A percentile compares a stretch with the other conserved stretches of the same genome.
Evolutionary conservation across 2,888 invertebrate genomes (phyloP).

Genomic region (Rhamnusium bicolor): DNA sequence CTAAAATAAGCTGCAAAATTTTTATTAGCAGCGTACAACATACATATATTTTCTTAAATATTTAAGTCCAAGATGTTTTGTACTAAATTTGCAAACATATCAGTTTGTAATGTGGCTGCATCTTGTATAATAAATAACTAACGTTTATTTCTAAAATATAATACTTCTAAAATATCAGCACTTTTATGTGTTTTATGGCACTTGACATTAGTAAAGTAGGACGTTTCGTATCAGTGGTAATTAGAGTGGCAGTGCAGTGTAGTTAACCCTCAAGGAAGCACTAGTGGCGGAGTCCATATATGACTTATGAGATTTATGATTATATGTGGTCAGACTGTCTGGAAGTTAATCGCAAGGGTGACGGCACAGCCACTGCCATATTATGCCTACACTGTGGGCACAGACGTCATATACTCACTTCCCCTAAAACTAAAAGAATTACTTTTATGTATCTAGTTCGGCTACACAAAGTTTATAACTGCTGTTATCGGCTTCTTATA

Average conservation of each 20-base stretch:
- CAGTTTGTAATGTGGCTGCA: too few species aligned
- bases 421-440: slow-evolving; percentile 52
- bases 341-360: slow-evolving; percentile 57
- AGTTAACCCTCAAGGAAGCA: slow-evolving; percentile 25
- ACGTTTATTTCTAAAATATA: background rate
- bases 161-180: background rate
- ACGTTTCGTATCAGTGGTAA: slow-evolving; percentile 2
- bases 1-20: too few species aligned
- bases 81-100: too few species aligned
- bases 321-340: slow-evolving; percentile 43
- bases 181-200: background rate
- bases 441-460: slow-evolving; percentile 43
- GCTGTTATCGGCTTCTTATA: background rate
- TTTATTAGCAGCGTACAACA: too few species aligned
- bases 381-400: slow-evolving; percentile 20
- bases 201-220: slow-evolving; percentile 1
- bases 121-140: too few species aligned
- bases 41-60: too few species aligned
- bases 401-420: slow-evolving; percentile 27
- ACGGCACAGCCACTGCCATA: slow-evolving; percentile 41
- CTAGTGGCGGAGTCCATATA: slow-evolving; percentile 34
- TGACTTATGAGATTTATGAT: slow-evolving; percentile 53
- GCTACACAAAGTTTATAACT: slow-evolving; percentile 45
- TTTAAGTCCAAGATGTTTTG: too few species aligned
- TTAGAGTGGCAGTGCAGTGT: background rate